Conservation (phyloP, 2,888 invertebrate genomes). For the Leptinotarsa rubiginosa region DNA sequence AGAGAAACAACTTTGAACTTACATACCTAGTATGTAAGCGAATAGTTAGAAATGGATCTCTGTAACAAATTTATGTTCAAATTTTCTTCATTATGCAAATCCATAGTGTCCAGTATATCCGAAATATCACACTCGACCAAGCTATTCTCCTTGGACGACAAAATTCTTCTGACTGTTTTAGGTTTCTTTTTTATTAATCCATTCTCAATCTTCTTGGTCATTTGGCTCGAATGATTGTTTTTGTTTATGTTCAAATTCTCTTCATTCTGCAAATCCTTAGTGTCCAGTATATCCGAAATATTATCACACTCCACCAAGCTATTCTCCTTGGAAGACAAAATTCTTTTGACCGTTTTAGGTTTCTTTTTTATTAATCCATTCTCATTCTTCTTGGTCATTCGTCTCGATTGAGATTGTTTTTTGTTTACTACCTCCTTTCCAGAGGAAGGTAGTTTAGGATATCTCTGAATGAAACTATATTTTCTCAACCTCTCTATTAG, state of each 20-base stretch:
- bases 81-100: slow-evolving; percentile 18
- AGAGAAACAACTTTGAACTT: slow-evolving; percentile 3
- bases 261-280: slow-evolving; percentile 15
- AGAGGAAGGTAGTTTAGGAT: slow-evolving; percentile 29
- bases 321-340: background rate
- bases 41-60: too few species aligned
- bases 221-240: background rate
- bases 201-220: background rate
- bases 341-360: background rate
- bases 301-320: background rate
- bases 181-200: background rate
- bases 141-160: background rate
- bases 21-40: too few species aligned
- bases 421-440: background rate
- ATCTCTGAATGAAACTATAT: slow-evolving; percentile 48
- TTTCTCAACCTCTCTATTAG: slow-evolving; percentile 46
- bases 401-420: slow-evolving; percentile 3
- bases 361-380: background rate
- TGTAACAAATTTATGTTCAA: slow-evolving; percentile 30
- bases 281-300: slow-evolving; percentile 24
- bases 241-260: slow-evolving; percentile 15
- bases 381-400: background rate
- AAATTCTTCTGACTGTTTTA: background rate
- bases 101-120: slow-evolving; percentile 17
- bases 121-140: slow-evolving; percentile 12